A percentile compares a stretch with the other conserved stretches of the same genome.
phyloP scores from a whole-genome alignment of 2,888 invertebrate species.

The Seira musarum region DNA sequence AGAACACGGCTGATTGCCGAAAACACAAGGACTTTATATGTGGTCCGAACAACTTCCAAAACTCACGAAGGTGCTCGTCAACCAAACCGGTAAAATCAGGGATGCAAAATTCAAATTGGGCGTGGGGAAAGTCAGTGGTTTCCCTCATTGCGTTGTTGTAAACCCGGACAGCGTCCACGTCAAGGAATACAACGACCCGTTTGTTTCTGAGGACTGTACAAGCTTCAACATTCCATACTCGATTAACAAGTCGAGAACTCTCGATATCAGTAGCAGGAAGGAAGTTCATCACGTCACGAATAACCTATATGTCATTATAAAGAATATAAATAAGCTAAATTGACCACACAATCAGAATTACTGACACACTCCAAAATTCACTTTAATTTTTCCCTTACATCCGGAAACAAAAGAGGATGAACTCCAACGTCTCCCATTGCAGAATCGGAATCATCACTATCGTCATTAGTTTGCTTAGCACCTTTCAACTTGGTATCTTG shows the following conservation, averaged over 20 bases:
- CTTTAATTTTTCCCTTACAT: no score
- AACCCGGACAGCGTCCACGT: conserved; percentile 41
- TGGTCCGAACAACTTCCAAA: conserved; percentile 54
- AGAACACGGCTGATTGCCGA: conserved; percentile 39
- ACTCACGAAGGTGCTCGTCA: conserved; percentile 43
- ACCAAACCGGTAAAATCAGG: conserved; percentile 45
- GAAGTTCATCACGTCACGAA: conserved; percentile 50
- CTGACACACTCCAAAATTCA: neutral
- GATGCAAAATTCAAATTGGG: conserved; percentile 57
- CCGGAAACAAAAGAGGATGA: conserved; percentile 57
- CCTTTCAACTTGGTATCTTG: no score
- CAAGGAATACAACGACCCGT: conserved; percentile 50
- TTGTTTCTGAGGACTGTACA: conserved; percentile 42
- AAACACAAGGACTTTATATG: conserved; percentile 52
- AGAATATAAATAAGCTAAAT: neutral
- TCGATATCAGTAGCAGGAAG: conserved; percentile 55
- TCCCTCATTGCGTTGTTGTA: conserved; percentile 43
- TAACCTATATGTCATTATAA: conserved; percentile 38
- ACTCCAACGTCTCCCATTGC: conserved; percentile 23
- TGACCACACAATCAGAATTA: neutral
- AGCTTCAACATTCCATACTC: conserved; percentile 54
- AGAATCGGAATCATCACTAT: conserved; percentile 26
- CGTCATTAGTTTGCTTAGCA: no score
- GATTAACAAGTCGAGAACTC: conserved; percentile 43
- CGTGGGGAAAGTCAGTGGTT: conserved; percentile 51